Evolutionary conservation across 2,113 vertebrate genomes (phyloP), one percentile per base, ranked within the genome.

Genomic region (Cinclus cinclus): DNA sequence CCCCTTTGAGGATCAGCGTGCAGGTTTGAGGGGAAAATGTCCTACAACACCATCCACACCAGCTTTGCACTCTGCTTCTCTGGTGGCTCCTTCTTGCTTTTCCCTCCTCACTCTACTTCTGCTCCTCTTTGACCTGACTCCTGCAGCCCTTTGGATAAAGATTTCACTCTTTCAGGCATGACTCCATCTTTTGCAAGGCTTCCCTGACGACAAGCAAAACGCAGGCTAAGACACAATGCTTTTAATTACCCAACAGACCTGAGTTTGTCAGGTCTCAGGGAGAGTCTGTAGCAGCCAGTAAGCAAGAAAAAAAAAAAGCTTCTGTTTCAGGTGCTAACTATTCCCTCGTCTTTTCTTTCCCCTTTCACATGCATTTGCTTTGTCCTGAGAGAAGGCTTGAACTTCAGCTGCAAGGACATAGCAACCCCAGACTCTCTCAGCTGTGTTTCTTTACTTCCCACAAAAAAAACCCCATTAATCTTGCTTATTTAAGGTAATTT

Each of bases 291-390:
- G 44, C 67, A 88, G 42, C 4, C 62, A 88, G 19, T 0, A 1
- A 58, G 35, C 1, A 5, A 63, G 53, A 94, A 52, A 19, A 55
- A 71, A 73, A 42, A 7, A 39, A 58, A 83, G 53, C 37, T 95
- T 94, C 87, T 92, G 73, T 94, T 87, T 91, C 91, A 80, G 80
- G 73, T 83, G 77, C 64, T 96, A 89, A 74, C 73, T 77, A 9
- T 41, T 58, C 23, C 42, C 9, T 5, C 25, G 13, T 52, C 73
- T 80, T n/a, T 60, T 42, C 37, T 90, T 56, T 75, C 49, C 30
- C 21, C 4, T 30, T 77, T 64, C 30, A 24, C 2, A 4, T 0
- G 2, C 13, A 28, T 62, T 68, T 79, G 19, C 44, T 83, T 90
- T 65, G 50, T 50, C 20, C 2, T 37, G 5, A 23, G 47, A 79